Conservation (phyloP, 53 echinoderm and acorn worm genomes). For the Actinopyga echinites region DNA sequence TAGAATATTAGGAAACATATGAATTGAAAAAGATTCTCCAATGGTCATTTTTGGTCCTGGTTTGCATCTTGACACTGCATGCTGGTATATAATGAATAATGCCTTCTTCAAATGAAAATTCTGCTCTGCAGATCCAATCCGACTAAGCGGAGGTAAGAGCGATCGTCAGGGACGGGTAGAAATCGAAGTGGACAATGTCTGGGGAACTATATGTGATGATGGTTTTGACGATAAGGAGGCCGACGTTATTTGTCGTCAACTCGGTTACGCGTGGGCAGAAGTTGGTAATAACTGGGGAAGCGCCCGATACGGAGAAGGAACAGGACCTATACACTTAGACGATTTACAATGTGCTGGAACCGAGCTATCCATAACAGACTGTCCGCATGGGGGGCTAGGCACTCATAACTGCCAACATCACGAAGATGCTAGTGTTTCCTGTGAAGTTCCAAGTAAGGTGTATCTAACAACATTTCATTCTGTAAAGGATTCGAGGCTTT, state of each 20-base stretch:
- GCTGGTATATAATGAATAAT: no score
- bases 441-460: conserved; percentile 9
- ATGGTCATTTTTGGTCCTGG: no score
- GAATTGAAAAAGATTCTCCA: no score
- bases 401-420: conserved; percentile 35
- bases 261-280: conserved; percentile 46
- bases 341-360: conserved; percentile 47
- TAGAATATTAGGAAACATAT: no score
- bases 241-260: conserved; percentile 59
- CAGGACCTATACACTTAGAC: conserved; percentile 35
- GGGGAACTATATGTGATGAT: conserved; percentile 68
- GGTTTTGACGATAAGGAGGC: conserved; percentile 17
- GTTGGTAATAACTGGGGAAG: background rate
- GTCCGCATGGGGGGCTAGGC: conserved; percentile 3
- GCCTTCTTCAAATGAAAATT: no score
- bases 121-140: background rate
- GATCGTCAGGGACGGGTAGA: conserved; percentile 20
- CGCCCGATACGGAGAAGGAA: conserved; percentile 25
- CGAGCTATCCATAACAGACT: conserved; percentile 36
- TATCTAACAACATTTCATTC: no score
- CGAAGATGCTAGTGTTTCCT: conserved; percentile 48
- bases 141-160: conserved; percentile 5
- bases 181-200: conserved; percentile 9
- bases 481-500: no score
- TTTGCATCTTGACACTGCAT: no score